Base-by-base conservation (phyloP, 2,888 invertebrate species). In the Helleia helle region DNA sequence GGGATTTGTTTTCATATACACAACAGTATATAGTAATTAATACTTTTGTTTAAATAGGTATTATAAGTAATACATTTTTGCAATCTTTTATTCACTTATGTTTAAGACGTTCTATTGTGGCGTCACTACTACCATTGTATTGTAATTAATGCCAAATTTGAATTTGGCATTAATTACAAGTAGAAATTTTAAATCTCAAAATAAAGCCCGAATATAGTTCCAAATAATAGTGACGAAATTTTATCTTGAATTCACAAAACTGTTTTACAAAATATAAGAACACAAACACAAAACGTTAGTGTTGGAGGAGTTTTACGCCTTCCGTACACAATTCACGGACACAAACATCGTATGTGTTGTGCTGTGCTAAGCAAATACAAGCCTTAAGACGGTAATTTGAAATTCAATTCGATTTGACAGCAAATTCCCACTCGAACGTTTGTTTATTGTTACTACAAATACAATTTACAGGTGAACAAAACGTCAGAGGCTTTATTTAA, bases 231-330 rank as follows among this genome's bases (percentile, higher is more conserved):
- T 31, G 7, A 18, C 15, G 41, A 41, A 46, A 47, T 38, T 38
- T 31, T 34, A 47, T 42, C 41, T 46, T 27, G 31, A 43, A 46
- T 43, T 48, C 44, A 39, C 30, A 49, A 45, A 44, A 49, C 41
- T 43, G 37, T 40, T 46, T 46, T 40, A 47, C 46, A 47, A 48
- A 48, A 47, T 48, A 48, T 49, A 52, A 53, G 52, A 52, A 52
- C 49, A 47, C 40, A 47, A 55, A 48, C 38, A 47, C 49, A 54
- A 56, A 48, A 53, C 44, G 47, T 46, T 45, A 42, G 45, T 44
- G 46, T 44, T 43, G 47, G 49, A 54, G 46, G 46, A 55, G 50
- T 52, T 52, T 52, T 41, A 44, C 50, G 50, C 50, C 49, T 53
- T 53, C 49, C 52, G 44, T 40, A 41, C 42, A 46, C 46, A 43